These are phyloP conservation scores for Chauna torquata DNA, from an alignment of 2,113 vertebrate species.

Conservation along the genomic window DNA sequence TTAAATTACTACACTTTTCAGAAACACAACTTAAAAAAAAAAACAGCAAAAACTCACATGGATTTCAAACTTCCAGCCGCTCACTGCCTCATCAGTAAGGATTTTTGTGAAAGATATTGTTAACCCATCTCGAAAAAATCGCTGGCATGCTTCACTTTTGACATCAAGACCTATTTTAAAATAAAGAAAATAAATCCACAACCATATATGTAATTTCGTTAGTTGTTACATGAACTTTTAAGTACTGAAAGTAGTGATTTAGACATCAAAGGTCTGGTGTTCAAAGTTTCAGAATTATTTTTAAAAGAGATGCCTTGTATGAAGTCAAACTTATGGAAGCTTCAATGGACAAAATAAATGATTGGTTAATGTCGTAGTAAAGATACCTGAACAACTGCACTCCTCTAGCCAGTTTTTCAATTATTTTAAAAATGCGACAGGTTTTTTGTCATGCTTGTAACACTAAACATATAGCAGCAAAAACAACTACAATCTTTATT, in stretches of 20 bases:
- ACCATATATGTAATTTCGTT: background rate
- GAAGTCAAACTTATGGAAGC: background rate
- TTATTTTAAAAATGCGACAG: background rate
- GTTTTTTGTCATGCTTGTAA: background rate
- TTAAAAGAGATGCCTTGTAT: background rate
- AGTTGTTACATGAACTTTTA: background rate
- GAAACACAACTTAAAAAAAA: background rate
- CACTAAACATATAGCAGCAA: background rate
- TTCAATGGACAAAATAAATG: background rate
- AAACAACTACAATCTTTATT: background rate
- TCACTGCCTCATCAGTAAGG: slow-evolving; percentile 98
- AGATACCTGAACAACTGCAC: background rate
- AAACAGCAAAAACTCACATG: slow-evolving; percentile 89
- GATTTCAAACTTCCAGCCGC: slow-evolving; percentile 99
- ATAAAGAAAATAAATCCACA: background rate
- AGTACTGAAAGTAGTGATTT: background rate
- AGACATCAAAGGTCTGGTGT: background rate
- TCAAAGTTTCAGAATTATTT: background rate
- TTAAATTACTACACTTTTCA: background rate
- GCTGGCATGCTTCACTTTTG: slow-evolving; percentile 99
- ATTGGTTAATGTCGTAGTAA: background rate
- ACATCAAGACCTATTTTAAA: slow-evolving; percentile 91
- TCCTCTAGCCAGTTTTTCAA: background rate
- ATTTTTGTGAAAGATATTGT: slow-evolving; percentile 99
- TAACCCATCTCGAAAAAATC: slow-evolving; percentile 98